These are phyloP conservation scores for Carapus acus DNA, from an alignment of 2,797 vertebrate species.

Conservation along the genomic window DNA sequence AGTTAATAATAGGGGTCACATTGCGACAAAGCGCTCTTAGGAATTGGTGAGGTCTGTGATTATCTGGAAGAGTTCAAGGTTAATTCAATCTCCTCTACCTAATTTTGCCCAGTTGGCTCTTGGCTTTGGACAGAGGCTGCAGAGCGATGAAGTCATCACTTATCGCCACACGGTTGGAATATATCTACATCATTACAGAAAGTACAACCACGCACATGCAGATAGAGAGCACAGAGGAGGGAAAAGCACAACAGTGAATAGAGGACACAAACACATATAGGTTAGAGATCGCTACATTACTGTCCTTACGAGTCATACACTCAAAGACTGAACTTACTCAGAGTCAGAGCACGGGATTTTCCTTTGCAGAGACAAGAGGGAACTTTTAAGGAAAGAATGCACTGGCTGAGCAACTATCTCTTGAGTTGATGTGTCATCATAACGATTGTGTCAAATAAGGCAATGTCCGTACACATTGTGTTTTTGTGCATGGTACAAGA, in stretches of 20 bases:
- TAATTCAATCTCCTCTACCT: conserved; percentile 82
- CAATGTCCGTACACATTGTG: conserved; percentile 12
- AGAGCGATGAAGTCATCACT: conserved; percentile 99
- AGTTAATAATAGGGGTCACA: conserved; percentile 27
- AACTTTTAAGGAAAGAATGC: conserved; percentile 8
- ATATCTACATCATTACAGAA: conserved; percentile 88
- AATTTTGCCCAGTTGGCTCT: conserved; percentile 99
- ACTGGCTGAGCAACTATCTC: conserved; percentile 22
- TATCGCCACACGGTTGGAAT: conserved; percentile 95
- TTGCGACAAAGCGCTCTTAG: conserved; percentile 41
- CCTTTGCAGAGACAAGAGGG: conserved; percentile 15
- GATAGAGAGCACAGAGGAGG: conserved; percentile 57
- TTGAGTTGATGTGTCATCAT: too few species aligned
- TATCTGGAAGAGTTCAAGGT: conserved; percentile 17
- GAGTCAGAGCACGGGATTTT: conserved; percentile 10
- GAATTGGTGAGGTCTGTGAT: conserved; percentile 9
- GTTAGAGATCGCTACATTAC: conserved; percentile 43
- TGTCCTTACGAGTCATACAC: conserved; percentile 1
- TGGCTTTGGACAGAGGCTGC: conserved; percentile 98
- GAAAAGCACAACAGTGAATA: conserved; percentile 8
- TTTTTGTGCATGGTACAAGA: background rate
- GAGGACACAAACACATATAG: conserved; percentile 35
- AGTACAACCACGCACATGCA: conserved; percentile 21
- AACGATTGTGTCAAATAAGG: too few species aligned
- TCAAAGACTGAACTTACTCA: too few species aligned